Evolutionary conservation across 2,113 vertebrate species (phyloP).

Genomic region (Oceanodroma tethys): DNA sequence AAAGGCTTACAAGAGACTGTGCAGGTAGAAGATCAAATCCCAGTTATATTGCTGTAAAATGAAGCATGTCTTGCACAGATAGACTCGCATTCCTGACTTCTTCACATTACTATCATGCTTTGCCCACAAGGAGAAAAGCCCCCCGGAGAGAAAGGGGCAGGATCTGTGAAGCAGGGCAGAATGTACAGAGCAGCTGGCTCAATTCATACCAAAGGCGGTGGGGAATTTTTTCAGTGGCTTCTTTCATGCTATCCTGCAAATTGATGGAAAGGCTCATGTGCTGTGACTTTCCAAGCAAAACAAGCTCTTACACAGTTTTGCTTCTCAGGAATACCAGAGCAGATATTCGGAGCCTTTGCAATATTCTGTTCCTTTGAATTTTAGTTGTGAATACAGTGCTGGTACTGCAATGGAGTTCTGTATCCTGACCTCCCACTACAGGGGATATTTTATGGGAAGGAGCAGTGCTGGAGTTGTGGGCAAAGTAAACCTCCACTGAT

Average conservation of each 20-base stretch:
- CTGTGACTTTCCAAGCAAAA: neutral
- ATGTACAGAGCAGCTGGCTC: neutral
- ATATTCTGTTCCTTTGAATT: neutral
- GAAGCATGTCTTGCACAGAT: neutral
- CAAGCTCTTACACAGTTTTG: neutral
- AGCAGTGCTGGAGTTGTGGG: neutral
- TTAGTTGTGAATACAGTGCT: neutral
- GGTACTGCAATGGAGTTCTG: neutral
- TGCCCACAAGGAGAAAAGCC: neutral
- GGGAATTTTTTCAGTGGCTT: neutral
- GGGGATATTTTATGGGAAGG: neutral
- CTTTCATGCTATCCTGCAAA: neutral
- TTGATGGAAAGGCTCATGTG: neutral
- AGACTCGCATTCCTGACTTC: neutral
- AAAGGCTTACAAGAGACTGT: neutral
- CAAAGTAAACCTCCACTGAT: neutral
- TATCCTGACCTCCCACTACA: neutral
- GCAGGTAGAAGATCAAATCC: neutral
- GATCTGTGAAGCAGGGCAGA: neutral
- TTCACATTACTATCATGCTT: rapidly evolving
- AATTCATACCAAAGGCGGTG: neutral
- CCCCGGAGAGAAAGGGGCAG: neutral
- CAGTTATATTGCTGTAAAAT: neutral
- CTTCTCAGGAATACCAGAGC: neutral
- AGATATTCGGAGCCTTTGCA: neutral